Base-by-base conservation (phyloP, 2,113 vertebrate genomes). In the Megaceryle torquata region DNA sequence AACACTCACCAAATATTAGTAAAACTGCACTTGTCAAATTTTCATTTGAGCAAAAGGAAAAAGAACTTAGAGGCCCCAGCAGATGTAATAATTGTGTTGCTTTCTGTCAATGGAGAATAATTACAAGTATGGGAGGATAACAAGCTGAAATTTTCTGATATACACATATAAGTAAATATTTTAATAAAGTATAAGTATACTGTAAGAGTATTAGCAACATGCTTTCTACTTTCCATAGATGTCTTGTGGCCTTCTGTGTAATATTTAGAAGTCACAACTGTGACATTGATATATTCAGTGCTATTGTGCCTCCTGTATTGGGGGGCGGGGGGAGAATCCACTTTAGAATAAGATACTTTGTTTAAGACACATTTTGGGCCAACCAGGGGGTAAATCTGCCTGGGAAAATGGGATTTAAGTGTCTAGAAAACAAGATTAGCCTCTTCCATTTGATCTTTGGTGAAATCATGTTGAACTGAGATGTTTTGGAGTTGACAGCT, bases 401-500 rank as follows among this genome's bases (percentile, higher is more conserved):
- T 94, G 94, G 88, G 93, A 98, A 97, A 98, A 97, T 87, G 85
- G 96, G 91, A 98, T 93, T 88, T 93, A 97, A 96, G 92, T 94
- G 87, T 96, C 96, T 97, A 96, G 94, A 98, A 97, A 96, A 97
- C n/a, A 94, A 97, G 95, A 97, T 97, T 97, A 97, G 75, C 78
- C 41, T 97, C 94, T 93, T 94, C 82, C 25, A 93, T 95, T 95
- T 96, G 86, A 96, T 96, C 96, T 96, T 97, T 95, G 78, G 69
- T 89, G 96, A 96, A 97, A 96, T 88, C 88, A 76, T 56, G 37
- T 86, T 95, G 92, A 97, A 94, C 95, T 92, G 92, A 97, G 95
- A 97, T 95, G 79, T 97, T 96, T 96, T 61, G 63, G 75, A 89
- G 48, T 35, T 93, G 96, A 94, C 93, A 96, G 89, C 88, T 97